These are phyloP conservation scores for Agrotis clavis DNA, from an alignment of 2,888 invertebrate genomes.

Conservation along the genomic window DNA sequence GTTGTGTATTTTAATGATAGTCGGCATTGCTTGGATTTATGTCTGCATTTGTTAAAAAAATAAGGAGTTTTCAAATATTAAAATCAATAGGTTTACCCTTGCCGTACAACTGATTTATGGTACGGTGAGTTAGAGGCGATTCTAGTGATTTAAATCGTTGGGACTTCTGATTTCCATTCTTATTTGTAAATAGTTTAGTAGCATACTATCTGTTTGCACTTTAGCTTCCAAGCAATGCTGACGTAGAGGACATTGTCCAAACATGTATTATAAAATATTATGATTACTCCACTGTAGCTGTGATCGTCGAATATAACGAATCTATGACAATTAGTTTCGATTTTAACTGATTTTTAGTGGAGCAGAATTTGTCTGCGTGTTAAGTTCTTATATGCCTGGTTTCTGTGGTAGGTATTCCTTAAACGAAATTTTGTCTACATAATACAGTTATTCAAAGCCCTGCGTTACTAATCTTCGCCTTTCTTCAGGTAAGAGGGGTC, in stretches of 20 bases:
- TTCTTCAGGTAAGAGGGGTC: no score
- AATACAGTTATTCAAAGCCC: no score
- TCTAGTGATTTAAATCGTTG: background rate
- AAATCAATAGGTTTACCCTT: background rate
- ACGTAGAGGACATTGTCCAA: slow-evolving; percentile 37
- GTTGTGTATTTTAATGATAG: slow-evolving; percentile 40
- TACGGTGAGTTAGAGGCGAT: background rate
- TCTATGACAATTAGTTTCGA: slow-evolving; percentile 7
- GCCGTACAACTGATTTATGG: background rate
- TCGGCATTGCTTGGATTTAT: slow-evolving; percentile 44
- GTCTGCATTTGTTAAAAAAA: background rate
- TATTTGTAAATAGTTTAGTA: slow-evolving; percentile 29
- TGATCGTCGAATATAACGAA: slow-evolving; percentile 61
- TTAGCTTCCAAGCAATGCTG: slow-evolving; percentile 42
- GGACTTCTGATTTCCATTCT: background rate
- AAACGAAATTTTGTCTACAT: background rate
- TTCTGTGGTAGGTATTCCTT: background rate
- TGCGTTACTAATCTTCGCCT: no score
- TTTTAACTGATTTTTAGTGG: slow-evolving; percentile 16
- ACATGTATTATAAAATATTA: slow-evolving; percentile 29
- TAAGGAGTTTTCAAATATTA: background rate
- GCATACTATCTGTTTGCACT: slow-evolving; percentile 18
- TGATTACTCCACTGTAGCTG: slow-evolving; percentile 64
- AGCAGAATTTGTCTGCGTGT: slow-evolving; percentile 1
- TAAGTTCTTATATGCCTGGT: background rate